These are phyloP conservation scores for Folsomia manolachei DNA, from an alignment of 2,888 invertebrate species.

Conservation along the genomic window DNA sequence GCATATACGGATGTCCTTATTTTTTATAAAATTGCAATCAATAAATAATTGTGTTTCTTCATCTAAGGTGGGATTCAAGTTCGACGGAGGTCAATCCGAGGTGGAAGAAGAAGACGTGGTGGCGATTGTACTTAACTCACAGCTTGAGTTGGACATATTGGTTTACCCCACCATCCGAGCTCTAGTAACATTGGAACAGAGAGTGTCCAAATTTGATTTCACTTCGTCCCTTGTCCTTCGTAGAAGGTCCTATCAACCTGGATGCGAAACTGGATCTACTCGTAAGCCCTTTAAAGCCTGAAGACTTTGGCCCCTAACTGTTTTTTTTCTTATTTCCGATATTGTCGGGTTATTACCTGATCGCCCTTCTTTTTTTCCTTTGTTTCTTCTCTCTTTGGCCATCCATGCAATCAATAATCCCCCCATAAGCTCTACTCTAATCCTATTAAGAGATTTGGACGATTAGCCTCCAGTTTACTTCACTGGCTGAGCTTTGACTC, in stretches of 20 bases:
- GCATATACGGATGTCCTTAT: no score
- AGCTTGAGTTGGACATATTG: slow-evolving; percentile 60
- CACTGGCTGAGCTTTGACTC: neutral
- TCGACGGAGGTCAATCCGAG: slow-evolving; percentile 45
- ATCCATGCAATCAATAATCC: slow-evolving; percentile 15
- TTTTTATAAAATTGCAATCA: no score
- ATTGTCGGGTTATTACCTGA: neutral
- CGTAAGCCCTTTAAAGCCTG: slow-evolving; percentile 35
- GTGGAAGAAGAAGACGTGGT: slow-evolving; percentile 44
- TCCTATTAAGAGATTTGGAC: slow-evolving; percentile 31
- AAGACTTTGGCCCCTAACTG: slow-evolving; percentile 10
- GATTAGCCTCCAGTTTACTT: slow-evolving; percentile 29
- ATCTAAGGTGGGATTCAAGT: slow-evolving; percentile 46
- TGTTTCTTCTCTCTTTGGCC: neutral
- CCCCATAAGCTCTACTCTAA: slow-evolving; percentile 25
- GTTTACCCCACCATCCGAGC: slow-evolving; percentile 62
- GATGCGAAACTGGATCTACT: slow-evolving; percentile 43
- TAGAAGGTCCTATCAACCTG: slow-evolving; percentile 51
- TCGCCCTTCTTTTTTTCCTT: neutral
- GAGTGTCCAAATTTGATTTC: slow-evolving; percentile 52
- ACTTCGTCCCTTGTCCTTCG: slow-evolving; percentile 45
- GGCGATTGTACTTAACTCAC: slow-evolving; percentile 40
- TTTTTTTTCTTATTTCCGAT: slow-evolving; percentile 9
- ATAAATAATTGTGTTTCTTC: no score
- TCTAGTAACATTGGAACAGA: slow-evolving; percentile 60